phyloP scores from a whole-genome alignment of 1,140 invertebrate genomes.

The Chironomus tepperi region DNA sequence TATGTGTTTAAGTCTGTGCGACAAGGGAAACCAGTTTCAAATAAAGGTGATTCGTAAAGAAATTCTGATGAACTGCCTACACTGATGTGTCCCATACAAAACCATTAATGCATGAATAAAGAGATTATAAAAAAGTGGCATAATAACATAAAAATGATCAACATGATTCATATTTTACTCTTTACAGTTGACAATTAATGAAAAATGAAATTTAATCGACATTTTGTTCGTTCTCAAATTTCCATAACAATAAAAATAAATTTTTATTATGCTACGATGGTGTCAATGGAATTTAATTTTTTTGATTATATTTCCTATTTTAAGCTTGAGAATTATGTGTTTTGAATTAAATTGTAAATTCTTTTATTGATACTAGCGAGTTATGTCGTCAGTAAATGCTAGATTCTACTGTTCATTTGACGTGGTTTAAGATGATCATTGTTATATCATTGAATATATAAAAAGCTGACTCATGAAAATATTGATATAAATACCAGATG shows the following conservation, averaged over 20 bases:
- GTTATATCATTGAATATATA: no score
- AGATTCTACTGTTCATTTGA: no score
- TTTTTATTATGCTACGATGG: neutral
- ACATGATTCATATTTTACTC: neutral
- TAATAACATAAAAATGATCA: neutral
- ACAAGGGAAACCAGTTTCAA: conserved; percentile 1
- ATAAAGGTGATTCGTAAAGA: conserved; percentile 6
- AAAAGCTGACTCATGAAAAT: no score
- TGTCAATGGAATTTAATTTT: conserved; percentile 2
- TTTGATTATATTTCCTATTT: neutral
- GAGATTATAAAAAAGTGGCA: neutral
- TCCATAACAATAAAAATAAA: neutral
- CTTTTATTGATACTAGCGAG: no score
- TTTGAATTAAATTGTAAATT: no score
- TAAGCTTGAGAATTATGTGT: neutral
- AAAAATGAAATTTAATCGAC: conserved; percentile 5
- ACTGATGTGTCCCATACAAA: neutral
- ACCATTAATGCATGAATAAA: neutral
- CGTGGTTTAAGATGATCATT: no score
- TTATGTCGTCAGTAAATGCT: no score
- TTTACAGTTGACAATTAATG: neutral
- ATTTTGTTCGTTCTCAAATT: neutral
- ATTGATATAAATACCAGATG: no score
- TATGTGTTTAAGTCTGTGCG: no score
- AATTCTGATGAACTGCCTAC: neutral